phyloP scores from a whole-genome alignment of 2,888 invertebrate genomes.

The Bibio marci region DNA sequence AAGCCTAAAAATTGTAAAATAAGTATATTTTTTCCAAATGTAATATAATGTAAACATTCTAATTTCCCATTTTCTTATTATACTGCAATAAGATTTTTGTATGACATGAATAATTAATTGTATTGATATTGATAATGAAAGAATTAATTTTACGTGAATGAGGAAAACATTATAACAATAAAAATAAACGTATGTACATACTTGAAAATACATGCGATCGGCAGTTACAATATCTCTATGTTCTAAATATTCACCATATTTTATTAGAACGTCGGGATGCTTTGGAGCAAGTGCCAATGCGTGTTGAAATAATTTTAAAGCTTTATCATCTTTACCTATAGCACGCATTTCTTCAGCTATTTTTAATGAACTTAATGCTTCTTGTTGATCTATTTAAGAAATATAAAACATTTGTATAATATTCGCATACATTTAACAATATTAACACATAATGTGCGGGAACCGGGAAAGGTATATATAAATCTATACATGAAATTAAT shows the following conservation, averaged over 20 bases:
- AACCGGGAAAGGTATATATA: not conserved
- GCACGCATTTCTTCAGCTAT: constrained; percentile 73
- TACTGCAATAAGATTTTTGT: not conserved
- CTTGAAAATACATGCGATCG: constrained; percentile 77
- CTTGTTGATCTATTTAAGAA: constrained; percentile 26
- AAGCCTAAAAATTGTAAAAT: constrained; percentile 40
- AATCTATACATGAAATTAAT: not conserved
- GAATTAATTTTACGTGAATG: constrained; percentile 1
- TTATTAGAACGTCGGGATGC: constrained; percentile 80
- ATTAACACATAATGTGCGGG: too few species aligned
- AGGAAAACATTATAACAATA: too few species aligned
- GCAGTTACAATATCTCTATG: constrained; percentile 74
- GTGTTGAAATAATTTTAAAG: constrained; percentile 73
- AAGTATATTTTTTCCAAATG: not conserved
- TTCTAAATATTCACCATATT: constrained; percentile 87
- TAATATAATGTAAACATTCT: not conserved
- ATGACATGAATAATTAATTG: too few species aligned
- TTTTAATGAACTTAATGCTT: constrained; percentile 71
- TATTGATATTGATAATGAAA: not conserved
- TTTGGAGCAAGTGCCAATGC: constrained; percentile 80
- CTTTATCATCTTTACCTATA: constrained; percentile 69
- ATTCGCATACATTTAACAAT: not conserved
- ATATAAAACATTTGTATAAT: not conserved
- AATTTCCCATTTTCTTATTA: not conserved
- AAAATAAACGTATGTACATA: too few species aligned